Conservation (phyloP, 2,797 vertebrate species). For the Mus caroli region DNA sequence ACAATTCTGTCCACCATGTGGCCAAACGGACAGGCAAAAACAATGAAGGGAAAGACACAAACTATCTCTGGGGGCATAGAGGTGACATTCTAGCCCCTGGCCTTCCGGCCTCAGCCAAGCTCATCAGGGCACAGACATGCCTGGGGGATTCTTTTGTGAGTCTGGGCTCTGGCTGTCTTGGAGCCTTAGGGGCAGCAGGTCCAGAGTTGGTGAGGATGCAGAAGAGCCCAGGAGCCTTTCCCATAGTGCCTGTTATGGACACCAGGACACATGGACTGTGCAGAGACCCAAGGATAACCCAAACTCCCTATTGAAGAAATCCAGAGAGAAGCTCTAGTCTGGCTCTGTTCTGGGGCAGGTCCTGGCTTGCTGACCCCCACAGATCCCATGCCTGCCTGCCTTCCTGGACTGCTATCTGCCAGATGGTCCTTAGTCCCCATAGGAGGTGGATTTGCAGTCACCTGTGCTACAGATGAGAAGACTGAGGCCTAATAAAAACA, state of each 20-base stretch:
- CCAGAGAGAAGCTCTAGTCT: not conserved
- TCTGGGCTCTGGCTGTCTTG: not conserved
- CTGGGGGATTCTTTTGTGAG: not conserved
- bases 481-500: not conserved
- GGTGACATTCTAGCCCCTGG: not conserved
- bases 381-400: not conserved
- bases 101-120: not conserved
- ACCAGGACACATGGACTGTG: not conserved
- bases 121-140: rapidly evolving
- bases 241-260: not conserved
- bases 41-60: not conserved
- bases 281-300: not conserved
- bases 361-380: no score
- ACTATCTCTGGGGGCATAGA: not conserved
- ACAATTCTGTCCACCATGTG: not conserved
- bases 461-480: not conserved
- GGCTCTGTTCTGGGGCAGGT: not conserved
- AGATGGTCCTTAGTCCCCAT: not conserved
- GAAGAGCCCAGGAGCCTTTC: not conserved
- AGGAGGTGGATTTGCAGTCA: not conserved
- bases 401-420: rapidly evolving
- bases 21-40: not conserved
- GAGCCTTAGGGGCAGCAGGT: rapidly evolving
- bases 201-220: rapidly evolving
- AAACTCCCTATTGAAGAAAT: not conserved